phyloP scores from a whole-genome alignment of 2,888 invertebrate genomes.

The Achlya flavicornis region DNA sequence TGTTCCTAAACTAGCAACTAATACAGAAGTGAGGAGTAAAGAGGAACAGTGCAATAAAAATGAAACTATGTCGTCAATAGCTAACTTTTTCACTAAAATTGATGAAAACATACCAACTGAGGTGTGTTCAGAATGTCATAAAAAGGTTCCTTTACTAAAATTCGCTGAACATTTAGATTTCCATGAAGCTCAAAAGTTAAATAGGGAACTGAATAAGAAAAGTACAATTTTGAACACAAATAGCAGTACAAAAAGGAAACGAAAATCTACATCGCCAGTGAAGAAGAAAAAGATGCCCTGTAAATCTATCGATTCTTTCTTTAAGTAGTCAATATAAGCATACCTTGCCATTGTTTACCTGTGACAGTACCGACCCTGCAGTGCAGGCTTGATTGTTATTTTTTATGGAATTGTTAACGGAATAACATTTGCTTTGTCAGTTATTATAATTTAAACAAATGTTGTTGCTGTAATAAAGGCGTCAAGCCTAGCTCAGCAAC shows the following conservation, averaged over 20 bases:
- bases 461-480: no score
- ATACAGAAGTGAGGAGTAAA: constrained; percentile 29
- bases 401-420: no score
- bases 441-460: no score
- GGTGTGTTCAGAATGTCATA: constrained; percentile 88
- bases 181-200: constrained; percentile 92
- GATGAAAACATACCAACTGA: constrained; percentile 64
- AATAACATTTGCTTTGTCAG: no score
- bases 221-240: constrained; percentile 29
- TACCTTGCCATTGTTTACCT: no score
- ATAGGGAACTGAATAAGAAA: constrained; percentile 85
- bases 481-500: no score
- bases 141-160: constrained; percentile 84
- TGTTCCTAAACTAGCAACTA: constrained; percentile 21
- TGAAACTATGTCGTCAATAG: constrained; percentile 52
- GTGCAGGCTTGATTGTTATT: no score
- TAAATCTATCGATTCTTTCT: constrained; percentile 73
- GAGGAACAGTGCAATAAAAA: constrained; percentile 43
- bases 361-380: no score
- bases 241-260: constrained; percentile 65
- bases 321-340: constrained; percentile 41
- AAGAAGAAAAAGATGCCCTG: constrained; percentile 69
- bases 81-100: constrained; percentile 77
- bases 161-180: constrained; percentile 91
- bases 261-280: constrained; percentile 59